These are phyloP conservation scores for Euproctis similis DNA, from an alignment of 2,888 invertebrate species.

Conservation along the genomic window DNA sequence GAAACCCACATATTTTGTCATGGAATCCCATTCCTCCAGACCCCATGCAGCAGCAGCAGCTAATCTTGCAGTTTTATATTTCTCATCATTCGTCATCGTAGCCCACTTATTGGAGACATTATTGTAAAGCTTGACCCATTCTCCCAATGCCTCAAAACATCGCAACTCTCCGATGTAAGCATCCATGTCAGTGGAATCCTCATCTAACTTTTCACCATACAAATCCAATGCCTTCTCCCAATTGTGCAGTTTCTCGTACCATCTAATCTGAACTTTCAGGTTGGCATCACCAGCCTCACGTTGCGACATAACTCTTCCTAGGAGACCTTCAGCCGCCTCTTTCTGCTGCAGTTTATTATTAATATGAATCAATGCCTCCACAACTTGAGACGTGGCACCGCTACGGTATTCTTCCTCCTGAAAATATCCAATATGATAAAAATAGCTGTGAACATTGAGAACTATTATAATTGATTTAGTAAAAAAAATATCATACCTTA, in stretches of 20 bases:
- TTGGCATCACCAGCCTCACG: conserved; percentile 80
- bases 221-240: conserved; percentile 97
- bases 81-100: conserved; percentile 73
- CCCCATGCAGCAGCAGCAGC: conserved; percentile 98
- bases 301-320: conserved; percentile 91
- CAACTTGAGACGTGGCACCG: conserved; percentile 87
- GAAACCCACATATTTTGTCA: conserved; percentile 92
- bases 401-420: conserved; percentile 94
- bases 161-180: conserved; percentile 94
- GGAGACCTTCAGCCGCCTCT: conserved; percentile 95
- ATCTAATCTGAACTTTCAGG: conserved; percentile 81
- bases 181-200: conserved; percentile 82
- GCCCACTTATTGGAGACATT: conserved; percentile 88
- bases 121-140: conserved; percentile 92
- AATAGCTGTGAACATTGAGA: no score
- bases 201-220: conserved; percentile 85
- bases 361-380: conserved; percentile 95
- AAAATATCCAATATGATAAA: no score
- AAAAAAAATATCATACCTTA: conserved; percentile 52
- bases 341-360: conserved; percentile 99
- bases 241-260: conserved; percentile 99
- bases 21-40: conserved; percentile 92
- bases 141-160: conserved; percentile 95
- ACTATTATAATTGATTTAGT: background rate
- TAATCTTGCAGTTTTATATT: conserved; percentile 86